These are phyloP conservation scores for Bufo bufo DNA, from an alignment of 2,113 vertebrate species.

Conservation along the genomic window DNA sequence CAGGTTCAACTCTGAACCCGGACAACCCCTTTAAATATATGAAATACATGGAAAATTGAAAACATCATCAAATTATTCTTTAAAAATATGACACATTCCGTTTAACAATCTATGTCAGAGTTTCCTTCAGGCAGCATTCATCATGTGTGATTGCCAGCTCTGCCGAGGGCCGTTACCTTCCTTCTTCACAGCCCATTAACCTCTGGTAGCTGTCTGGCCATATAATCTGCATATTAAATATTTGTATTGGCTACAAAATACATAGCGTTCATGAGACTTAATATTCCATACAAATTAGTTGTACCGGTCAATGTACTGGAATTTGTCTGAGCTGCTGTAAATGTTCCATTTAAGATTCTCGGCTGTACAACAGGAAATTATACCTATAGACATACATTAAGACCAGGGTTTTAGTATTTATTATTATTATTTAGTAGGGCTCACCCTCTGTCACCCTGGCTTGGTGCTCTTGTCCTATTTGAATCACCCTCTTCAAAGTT, in stretches of 20 bases:
- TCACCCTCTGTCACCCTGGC: no score
- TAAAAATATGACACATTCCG: no score
- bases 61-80: no score
- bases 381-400: slow-evolving; percentile 18
- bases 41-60: no score
- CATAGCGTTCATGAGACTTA: neutral
- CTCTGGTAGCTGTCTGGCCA: neutral
- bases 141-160: neutral
- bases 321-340: neutral
- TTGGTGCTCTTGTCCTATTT: no score
- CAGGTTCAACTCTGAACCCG: no score
- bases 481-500: no score
- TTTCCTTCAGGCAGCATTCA: neutral
- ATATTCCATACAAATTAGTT: neutral
- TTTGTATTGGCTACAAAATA: slow-evolving; percentile 1
- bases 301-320: neutral
- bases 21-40: no score
- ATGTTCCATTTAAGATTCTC: slow-evolving; percentile 15
- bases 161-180: neutral
- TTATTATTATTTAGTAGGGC: no score
- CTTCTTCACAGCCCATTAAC: neutral
- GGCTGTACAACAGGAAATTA: neutral
- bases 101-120: neutral
- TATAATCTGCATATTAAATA: slow-evolving; percentile 21
- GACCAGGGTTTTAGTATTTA: neutral